These are phyloP conservation scores for Allobates femoralis DNA, from an alignment of 2,797 vertebrate species.

Conservation along the genomic window DNA sequence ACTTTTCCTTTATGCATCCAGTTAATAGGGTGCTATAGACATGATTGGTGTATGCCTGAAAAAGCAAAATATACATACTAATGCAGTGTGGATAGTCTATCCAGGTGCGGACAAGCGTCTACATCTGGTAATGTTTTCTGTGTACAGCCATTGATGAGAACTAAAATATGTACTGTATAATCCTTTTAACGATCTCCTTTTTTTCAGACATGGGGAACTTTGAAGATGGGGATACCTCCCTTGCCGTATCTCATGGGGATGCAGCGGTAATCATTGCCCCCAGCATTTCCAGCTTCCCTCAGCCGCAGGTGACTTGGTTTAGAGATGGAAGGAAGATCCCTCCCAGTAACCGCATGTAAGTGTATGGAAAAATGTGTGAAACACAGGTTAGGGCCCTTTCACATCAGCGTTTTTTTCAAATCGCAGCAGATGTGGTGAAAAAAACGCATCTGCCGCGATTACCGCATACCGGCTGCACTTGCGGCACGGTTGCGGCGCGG, in stretches of 20 bases:
- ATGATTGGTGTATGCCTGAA: too few relatives aligned
- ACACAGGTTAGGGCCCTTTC: too few relatives aligned
- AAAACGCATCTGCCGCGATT: too few relatives aligned
- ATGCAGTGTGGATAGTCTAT: neutral
- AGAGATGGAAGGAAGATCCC: slow-evolving; percentile 94
- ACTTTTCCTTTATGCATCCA: too few relatives aligned
- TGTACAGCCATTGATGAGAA: too few relatives aligned
- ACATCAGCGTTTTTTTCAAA: too few relatives aligned
- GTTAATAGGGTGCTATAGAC: too few relatives aligned
- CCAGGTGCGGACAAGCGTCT: neutral
- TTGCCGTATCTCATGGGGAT: slow-evolving; percentile 90
- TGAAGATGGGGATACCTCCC: slow-evolving; percentile 84
- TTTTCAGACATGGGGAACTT: slow-evolving; percentile 94
- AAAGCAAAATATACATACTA: too few relatives aligned
- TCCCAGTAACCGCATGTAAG: slow-evolving; percentile 96
- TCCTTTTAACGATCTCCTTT: neutral
- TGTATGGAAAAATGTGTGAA: neutral
- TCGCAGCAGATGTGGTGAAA: too few relatives aligned
- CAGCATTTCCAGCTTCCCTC: slow-evolving; percentile 91
- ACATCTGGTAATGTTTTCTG: neutral
- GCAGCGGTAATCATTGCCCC: slow-evolving; percentile 88
- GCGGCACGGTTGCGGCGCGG: too few relatives aligned
- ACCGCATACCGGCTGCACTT: too few relatives aligned
- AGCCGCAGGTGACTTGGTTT: slow-evolving; percentile 97
- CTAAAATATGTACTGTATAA: neutral